A percentile compares a stretch with the other conserved stretches of the same genome.
Conservation (phyloP, 2,797 vertebrate species). For the Argentina silus region DNA sequence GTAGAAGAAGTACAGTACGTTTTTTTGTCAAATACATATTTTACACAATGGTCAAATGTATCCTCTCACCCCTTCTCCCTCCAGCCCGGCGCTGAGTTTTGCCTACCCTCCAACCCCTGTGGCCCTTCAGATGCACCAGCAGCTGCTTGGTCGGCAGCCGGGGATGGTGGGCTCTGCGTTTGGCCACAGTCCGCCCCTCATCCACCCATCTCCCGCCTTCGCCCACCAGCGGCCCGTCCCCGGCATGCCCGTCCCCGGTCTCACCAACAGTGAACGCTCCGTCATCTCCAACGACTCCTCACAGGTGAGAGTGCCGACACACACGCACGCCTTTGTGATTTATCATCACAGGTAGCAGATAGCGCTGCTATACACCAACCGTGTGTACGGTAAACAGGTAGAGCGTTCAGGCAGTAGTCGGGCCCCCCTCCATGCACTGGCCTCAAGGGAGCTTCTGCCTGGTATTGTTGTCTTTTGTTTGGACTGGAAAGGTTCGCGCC, state of each 20-base stretch:
- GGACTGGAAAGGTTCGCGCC: slow-evolving; percentile 37
- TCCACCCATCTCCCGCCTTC: slow-evolving; percentile 93
- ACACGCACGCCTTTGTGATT: too few relatives aligned
- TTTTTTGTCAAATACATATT: not conserved
- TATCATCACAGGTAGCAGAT: slow-evolving; percentile 70
- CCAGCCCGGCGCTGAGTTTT: slow-evolving; percentile 91
- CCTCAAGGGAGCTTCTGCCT: slow-evolving; percentile 69
- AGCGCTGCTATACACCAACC: slow-evolving; percentile 22
- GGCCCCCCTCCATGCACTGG: slow-evolving; percentile 45
- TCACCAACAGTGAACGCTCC: slow-evolving; percentile 87
- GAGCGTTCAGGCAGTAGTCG: not conserved
- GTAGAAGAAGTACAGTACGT: slow-evolving; percentile 18
- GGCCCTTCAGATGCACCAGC: slow-evolving; percentile 94
- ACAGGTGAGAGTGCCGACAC: slow-evolving; percentile 94
- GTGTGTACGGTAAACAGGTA: not conserved
- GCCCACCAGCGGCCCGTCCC: slow-evolving; percentile 91
- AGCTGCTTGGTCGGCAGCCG: slow-evolving; percentile 92
- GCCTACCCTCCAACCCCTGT: slow-evolving; percentile 94
- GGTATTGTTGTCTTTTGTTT: slow-evolving; percentile 63
- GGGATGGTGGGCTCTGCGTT: slow-evolving; percentile 92
- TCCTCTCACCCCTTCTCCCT: slow-evolving; percentile 23
- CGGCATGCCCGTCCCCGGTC: slow-evolving; percentile 86
- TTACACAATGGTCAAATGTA: too few relatives aligned
- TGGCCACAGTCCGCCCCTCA: slow-evolving; percentile 95
- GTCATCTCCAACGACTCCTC: slow-evolving; percentile 87